Conservation (phyloP, 2,797 vertebrate genomes). For the Arrhamphus sclerolepis region DNA sequence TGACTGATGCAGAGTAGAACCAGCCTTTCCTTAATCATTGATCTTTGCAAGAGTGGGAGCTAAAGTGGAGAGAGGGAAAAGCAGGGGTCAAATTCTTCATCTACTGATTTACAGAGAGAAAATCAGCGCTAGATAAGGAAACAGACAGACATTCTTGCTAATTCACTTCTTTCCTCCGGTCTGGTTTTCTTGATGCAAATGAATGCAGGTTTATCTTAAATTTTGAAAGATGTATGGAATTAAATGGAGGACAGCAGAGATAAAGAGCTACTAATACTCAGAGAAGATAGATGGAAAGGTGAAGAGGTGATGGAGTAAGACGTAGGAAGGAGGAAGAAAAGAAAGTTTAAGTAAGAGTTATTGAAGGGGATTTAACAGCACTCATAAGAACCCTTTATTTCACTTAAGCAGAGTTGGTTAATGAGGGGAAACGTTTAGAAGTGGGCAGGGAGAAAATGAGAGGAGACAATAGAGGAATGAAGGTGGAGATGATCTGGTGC, state of each 20-base stretch:
- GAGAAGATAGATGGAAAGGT: conserved; percentile 15
- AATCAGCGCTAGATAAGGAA: conserved; percentile 2
- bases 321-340: neutral
- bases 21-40: conserved; percentile 59
- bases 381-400: conserved; percentile 50
- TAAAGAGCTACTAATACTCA: conserved; percentile 3
- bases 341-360: conserved; percentile 23
- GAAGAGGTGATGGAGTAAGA: neutral
- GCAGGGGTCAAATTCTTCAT: conserved; percentile 30
- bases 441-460: conserved; percentile 12
- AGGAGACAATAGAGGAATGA: neutral
- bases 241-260: neutral
- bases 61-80: conserved; percentile 19
- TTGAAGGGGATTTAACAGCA: conserved; percentile 23
- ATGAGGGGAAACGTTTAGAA: conserved; percentile 44
- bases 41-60: conserved; percentile 49
- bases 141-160: conserved; percentile 15
- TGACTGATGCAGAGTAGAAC: conserved; percentile 71
- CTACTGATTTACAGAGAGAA: conserved; percentile 45
- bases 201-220: neutral
- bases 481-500: conserved; percentile 15
- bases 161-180: neutral
- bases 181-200: neutral
- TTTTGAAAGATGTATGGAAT: conserved; percentile 13
- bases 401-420: conserved; percentile 44